Conservation (phyloP, 92 coral and sea anemone species). For the Parazoanthus darwini region DNA sequence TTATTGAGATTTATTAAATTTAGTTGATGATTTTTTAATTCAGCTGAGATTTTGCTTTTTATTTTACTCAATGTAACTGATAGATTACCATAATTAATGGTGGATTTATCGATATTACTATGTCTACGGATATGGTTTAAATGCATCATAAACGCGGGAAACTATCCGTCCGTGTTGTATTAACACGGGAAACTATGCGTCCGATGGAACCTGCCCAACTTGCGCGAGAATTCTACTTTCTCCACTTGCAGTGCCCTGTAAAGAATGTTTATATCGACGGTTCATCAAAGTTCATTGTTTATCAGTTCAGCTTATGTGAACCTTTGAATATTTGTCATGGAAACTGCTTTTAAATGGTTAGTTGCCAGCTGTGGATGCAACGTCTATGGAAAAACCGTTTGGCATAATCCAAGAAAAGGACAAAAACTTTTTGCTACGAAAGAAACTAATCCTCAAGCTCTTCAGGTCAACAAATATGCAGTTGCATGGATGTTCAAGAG, state of each 20-base stretch:
- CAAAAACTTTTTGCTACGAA: not conserved
- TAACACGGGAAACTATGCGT: not conserved
- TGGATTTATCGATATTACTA: too few relatives aligned
- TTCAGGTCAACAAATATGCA: constrained; percentile 34
- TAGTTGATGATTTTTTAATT: too few relatives aligned
- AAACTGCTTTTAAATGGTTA: not conserved
- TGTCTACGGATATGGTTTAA: not conserved
- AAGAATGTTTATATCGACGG: not conserved
- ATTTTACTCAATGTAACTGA: too few relatives aligned
- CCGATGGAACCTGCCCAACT: too few relatives aligned
- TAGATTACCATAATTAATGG: too few relatives aligned
- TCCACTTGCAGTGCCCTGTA: not conserved
- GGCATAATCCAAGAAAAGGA: too few relatives aligned
- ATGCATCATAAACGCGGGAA: constrained; percentile 15
- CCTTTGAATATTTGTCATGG: not conserved
- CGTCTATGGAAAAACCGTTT: not conserved
- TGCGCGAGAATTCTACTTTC: not conserved
- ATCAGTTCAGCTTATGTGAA: not conserved
- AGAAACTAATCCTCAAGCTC: not conserved
- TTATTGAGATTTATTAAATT: too few relatives aligned
- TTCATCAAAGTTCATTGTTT: not conserved
- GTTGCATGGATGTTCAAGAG: constrained; percentile 44
- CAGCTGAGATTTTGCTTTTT: too few relatives aligned
- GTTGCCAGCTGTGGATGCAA: not conserved
- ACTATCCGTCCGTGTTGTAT: constrained; percentile 4